Conservation (phyloP, 2,113 vertebrate genomes). For the Prochilodus magdalenae region DNA sequence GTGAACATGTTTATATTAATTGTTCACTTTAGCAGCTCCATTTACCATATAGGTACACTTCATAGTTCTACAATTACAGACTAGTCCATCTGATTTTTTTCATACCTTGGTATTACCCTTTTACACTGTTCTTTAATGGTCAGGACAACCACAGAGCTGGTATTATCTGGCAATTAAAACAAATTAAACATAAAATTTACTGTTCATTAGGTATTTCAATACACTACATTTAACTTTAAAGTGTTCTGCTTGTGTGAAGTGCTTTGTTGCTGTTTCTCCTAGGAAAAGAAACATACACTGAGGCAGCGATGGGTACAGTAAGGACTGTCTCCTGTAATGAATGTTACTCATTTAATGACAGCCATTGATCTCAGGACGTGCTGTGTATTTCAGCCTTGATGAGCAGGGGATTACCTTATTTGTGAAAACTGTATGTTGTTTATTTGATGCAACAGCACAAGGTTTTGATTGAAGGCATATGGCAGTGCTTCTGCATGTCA, state of each 20-base stretch:
- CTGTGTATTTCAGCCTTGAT: background rate
- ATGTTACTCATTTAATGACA: background rate
- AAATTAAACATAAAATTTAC: too few relatives aligned
- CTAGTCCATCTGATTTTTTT: too few relatives aligned
- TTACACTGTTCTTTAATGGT: too few relatives aligned
- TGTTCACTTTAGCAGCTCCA: too few relatives aligned
- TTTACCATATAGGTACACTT: too few relatives aligned
- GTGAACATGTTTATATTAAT: too few relatives aligned
- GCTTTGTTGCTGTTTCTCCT: background rate
- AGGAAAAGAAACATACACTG: background rate
- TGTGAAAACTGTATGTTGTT: background rate
- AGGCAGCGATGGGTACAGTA: background rate
- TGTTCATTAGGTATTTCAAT: too few relatives aligned
- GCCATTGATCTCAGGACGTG: background rate
- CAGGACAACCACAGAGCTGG: too few relatives aligned
- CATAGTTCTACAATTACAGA: too few relatives aligned
- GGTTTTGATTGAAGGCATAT: background rate
- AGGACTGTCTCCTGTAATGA: background rate
- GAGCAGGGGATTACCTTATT: background rate
- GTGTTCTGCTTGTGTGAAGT: background rate
- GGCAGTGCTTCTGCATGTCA: background rate
- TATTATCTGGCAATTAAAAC: too few relatives aligned
- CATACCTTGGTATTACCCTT: too few relatives aligned
- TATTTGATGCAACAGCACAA: background rate
- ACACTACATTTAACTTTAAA: too few relatives aligned